These are phyloP conservation scores for Manacus vitellinus DNA, from an alignment of 2,113 vertebrate genomes.

Conservation along the genomic window DNA sequence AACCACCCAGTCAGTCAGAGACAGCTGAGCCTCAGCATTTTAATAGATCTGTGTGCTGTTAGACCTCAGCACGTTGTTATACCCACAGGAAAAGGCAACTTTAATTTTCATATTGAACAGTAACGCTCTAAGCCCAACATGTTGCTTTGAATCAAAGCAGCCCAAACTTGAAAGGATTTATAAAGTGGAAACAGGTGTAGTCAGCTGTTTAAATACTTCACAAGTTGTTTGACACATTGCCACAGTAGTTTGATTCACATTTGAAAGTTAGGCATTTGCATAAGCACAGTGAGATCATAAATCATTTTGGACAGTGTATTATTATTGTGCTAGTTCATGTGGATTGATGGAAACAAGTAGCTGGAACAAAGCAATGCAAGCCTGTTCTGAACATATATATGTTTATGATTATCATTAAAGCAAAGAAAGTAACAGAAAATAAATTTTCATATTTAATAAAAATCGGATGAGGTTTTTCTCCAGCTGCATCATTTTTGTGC, in stretches of 20 bases:
- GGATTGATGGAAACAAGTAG: slow-evolving; percentile 57
- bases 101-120: slow-evolving; percentile 62
- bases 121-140: slow-evolving; percentile 52
- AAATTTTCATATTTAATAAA: background rate
- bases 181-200: slow-evolving; percentile 80
- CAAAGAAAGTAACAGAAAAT: background rate
- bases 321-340: slow-evolving; percentile 47
- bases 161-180: slow-evolving; percentile 70
- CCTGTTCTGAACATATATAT: background rate
- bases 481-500: background rate
- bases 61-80: background rate
- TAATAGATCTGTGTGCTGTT: background rate
- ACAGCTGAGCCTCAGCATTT: background rate
- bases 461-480: background rate
- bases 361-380: slow-evolving; percentile 21
- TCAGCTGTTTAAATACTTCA: slow-evolving; percentile 72
- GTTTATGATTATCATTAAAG: background rate
- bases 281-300: slow-evolving; percentile 76
- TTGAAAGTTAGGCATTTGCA: slow-evolving; percentile 71
- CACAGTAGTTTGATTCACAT: slow-evolving; percentile 72
- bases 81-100: slow-evolving; percentile 10
- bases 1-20: slow-evolving; percentile 20
- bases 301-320: slow-evolving; percentile 75
- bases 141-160: slow-evolving; percentile 71
- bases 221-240: slow-evolving; percentile 73